Evolutionary conservation across 2,797 vertebrate genomes (phyloP), one percentile per base, ranked within the genome.

Genomic region (Eulemur rubriventer): DNA sequence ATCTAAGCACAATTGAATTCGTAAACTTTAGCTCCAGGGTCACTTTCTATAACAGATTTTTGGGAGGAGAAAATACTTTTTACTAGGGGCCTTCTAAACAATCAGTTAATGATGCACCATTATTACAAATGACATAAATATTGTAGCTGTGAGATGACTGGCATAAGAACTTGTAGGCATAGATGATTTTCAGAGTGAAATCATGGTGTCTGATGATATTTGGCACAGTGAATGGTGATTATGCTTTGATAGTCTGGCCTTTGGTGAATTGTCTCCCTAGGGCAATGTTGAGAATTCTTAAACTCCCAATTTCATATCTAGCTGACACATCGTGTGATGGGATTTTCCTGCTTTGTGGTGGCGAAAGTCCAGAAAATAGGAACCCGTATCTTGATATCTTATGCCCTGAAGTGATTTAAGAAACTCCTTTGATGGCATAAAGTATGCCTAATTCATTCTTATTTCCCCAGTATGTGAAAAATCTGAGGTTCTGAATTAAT

Each of bases 401-500:
- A 89, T 63, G 75, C 20, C 63, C 79, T 48, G n/a, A 73, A 81
- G 30, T 91, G 86, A 92, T 79, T 52, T 83, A 86, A 89, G 95
- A 95, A 96, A 75, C 13, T 48, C 81, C 26, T 89, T 79, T 80
- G 69, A 97, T 91, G 59, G 18, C 43, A 50, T 76, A 63, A 93
- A 73, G 50, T 70, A 87, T 95, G 2, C 50, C 35, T 61, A 94
- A 89, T 93, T 95, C 61, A 89, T 95, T 96, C 87, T 93, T 85
- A 65, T 38, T 95, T 96, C 20, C 22, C 30, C 35, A 41, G 33
- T 73, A 43, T 81, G 16, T 92, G 38, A 78, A 92, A 94, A 88
- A 87, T 61, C 26, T 79, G 75, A 89, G 35, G 1, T 84, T 96
- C n/a, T 33, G 76, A 95, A 95, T 61, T 91, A 86, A 52, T 87